Conservation (phyloP, 30 jellyfish, hydroid and myxozoan species). For the Chironex yamaguchii region DNA sequence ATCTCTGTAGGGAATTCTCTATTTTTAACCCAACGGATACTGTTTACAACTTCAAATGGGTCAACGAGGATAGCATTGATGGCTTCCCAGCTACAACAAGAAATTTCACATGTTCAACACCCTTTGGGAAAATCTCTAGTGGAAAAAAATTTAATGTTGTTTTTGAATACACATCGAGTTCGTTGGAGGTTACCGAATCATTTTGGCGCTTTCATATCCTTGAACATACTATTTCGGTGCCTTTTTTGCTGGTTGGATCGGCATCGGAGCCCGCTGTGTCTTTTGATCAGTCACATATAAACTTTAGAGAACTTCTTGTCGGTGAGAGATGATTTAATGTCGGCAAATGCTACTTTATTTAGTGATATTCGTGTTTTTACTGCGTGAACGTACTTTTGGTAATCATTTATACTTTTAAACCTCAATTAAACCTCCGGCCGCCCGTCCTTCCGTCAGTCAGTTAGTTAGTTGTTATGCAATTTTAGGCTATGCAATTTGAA, state of each 20-base stretch:
- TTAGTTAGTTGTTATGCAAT: too few species aligned
- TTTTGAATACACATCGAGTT: constrained; percentile 79
- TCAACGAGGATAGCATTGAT: constrained; percentile 65
- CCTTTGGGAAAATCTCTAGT: constrained; percentile 70
- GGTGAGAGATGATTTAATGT: constrained; percentile 65
- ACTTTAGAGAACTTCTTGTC: constrained; percentile 75
- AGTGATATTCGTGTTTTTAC: too few species aligned
- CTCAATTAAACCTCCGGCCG: neutral
- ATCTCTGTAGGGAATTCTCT: constrained; percentile 69
- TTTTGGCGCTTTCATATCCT: constrained; percentile 84
- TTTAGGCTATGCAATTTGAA: too few species aligned
- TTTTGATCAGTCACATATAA: constrained; percentile 86
- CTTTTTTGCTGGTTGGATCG: constrained; percentile 84
- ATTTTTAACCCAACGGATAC: constrained; percentile 86
- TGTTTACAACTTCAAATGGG: constrained; percentile 78
- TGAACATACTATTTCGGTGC: constrained; percentile 84
- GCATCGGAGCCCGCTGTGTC: constrained; percentile 89
- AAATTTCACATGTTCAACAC: constrained; percentile 65
- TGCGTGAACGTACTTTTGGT: neutral
- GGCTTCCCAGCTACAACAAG: constrained; percentile 8
- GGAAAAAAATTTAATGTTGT: constrained; percentile 84
- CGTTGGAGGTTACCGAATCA: constrained; percentile 76
- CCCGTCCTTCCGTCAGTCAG: too few species aligned
- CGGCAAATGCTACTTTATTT: neutral
- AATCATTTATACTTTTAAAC: neutral